These are phyloP conservation scores for Hoplias malabaricus DNA, from an alignment of 2,113 vertebrate species.

Conservation along the genomic window DNA sequence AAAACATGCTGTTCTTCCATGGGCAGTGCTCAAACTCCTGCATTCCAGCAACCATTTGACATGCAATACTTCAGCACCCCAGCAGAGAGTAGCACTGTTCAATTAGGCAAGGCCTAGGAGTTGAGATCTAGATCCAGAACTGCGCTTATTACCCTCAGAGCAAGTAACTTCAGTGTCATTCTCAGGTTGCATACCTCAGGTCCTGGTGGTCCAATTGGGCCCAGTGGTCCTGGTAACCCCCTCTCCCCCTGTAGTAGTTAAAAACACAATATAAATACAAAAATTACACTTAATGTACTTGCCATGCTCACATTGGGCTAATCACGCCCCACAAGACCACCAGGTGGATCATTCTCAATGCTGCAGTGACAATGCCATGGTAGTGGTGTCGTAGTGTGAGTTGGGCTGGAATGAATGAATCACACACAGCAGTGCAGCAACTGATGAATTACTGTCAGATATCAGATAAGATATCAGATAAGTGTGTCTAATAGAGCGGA, in stretches of 20 bases:
- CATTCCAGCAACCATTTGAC: not conserved
- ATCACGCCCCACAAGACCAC: no score
- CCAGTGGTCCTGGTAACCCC: conserved; percentile 46
- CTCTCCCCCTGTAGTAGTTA: conserved; percentile 51
- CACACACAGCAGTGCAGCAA: no score
- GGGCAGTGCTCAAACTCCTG: no score
- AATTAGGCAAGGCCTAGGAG: not conserved
- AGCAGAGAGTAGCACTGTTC: not conserved
- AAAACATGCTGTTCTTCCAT: no score
- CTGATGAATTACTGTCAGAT: no score
- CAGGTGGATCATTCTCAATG: no score
- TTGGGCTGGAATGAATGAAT: no score
- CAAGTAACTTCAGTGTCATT: not conserved
- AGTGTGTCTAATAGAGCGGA: no score
- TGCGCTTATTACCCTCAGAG: not conserved
- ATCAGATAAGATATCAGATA: no score
- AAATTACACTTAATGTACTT: not conserved
- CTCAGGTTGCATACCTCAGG: conserved; percentile 37
- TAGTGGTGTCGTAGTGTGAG: no score
- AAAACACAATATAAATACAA: conserved; percentile 1
- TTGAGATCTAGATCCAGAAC: not conserved
- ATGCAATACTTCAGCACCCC: not conserved
- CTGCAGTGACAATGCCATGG: no score
- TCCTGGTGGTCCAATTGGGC: conserved; percentile 48
- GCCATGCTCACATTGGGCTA: not conserved